Evolutionary conservation across 2,113 vertebrate genomes (phyloP), one percentile per base, ranked within the genome.

Genomic region (Synodontis membranacea): DNA sequence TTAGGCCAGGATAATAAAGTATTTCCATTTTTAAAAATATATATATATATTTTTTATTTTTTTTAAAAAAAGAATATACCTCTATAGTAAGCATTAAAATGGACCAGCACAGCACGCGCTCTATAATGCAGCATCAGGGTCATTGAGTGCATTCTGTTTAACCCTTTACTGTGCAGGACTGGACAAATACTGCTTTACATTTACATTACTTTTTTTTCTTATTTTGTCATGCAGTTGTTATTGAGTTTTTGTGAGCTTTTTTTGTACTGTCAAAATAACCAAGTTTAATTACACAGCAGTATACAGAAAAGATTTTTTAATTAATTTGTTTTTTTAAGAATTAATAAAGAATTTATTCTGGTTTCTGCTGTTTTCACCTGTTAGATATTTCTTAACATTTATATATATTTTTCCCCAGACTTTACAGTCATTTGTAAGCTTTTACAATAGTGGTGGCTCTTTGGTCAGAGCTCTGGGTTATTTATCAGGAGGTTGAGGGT

Each of bases 341-440:
- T 39, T 14, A 37, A 9, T n/a, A 48, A 10, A 10, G 3, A 28
- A 23, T 25, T 44, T 66, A 0, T 72, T 21, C 52, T 23, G 34
- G 85, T 39, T n/a, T 82, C n/a, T 86, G 28, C 68, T 86, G 80
- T 68, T n/a, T n/a, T n/a, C 79, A 62, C 52, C 79, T 86, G 62
- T 46, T 0, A 68, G 66, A 74, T 25, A 28, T 56, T 31, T 31
- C 14, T 1, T 28, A 75, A 75, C 10, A 25, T 75, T 46, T n/a
- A 75, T 28, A 11, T n/a, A 75, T 28, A 11, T n/a, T 9, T 37
- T 54, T 52, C 37, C 12, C 19, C 2, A 34, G n/a, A 31, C 31
- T n/a, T n/a, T 31, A 31, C 15, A 31, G 14, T 50, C 7, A 10
- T 15, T 14, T n/a, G n/a, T n/a, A n/a, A n/a, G n/a, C n/a, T n/a